Evolutionary conservation across 2,113 vertebrate genomes (phyloP).

Genomic region (Fregata magnificens): DNA sequence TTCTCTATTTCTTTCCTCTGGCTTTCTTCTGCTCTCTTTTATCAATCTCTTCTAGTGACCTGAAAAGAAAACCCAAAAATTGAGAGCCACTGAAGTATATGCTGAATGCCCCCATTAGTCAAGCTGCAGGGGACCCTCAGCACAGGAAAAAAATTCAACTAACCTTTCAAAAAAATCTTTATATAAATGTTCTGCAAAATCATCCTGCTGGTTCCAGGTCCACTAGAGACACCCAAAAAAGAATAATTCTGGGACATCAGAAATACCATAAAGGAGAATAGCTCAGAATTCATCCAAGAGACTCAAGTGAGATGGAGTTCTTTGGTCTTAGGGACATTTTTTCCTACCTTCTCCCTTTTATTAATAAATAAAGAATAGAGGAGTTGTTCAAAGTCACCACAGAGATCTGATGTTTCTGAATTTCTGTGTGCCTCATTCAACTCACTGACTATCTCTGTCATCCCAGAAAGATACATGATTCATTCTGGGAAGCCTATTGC

Average conservation of each 20-base stretch:
- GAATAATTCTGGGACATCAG: constrained; percentile 25
- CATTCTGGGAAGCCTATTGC: background rate
- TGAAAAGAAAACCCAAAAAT: constrained; percentile 40
- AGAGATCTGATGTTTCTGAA: constrained; percentile 7
- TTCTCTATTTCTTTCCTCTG: constrained; percentile 36
- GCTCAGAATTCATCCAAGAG: background rate
- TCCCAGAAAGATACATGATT: background rate
- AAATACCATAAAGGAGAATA: background rate
- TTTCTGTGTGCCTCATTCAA: constrained; percentile 16
- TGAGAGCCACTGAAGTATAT: constrained; percentile 36
- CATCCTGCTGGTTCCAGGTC: constrained; percentile 39
- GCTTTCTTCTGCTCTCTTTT: constrained; percentile 45
- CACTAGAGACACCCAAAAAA: constrained; percentile 2
- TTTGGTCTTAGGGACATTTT: constrained; percentile 39
- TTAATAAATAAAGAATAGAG: constrained; percentile 44
- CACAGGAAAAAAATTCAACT: background rate
- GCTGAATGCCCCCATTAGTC: constrained; percentile 44
- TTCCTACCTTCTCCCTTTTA: constrained; percentile 4
- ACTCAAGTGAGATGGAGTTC: background rate
- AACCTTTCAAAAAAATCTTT: constrained; percentile 52
- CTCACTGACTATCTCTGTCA: background rate
- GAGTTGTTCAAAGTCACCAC: constrained; percentile 7
- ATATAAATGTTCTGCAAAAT: constrained; percentile 45
- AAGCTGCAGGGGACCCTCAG: constrained; percentile 43
- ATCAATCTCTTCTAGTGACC: constrained; percentile 39